These are phyloP conservation scores for Rousettus leschenaultii DNA, from an alignment of 2,113 vertebrate species.

Conservation along the genomic window DNA sequence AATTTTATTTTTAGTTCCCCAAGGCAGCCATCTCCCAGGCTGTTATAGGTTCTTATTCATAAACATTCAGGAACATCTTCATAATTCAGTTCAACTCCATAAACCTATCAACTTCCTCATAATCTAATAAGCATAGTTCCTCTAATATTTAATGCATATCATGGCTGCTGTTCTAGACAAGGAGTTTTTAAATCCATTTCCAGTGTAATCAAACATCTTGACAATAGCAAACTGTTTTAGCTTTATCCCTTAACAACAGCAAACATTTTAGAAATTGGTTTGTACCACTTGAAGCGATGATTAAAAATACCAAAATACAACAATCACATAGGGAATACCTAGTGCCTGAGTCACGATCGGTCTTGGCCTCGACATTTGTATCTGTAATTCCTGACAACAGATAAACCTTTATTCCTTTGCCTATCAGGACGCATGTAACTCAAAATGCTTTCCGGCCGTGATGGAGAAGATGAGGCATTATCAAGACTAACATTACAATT, in stretches of 20 bases:
- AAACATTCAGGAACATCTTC: slow-evolving; percentile 51
- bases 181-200: slow-evolving; percentile 65
- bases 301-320: slow-evolving; percentile 4
- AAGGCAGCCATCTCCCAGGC: slow-evolving; percentile 39
- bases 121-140: slow-evolving; percentile 39
- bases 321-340: neutral
- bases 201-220: slow-evolving; percentile 58
- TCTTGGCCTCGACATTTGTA: slow-evolving; percentile 41
- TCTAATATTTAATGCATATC: slow-evolving; percentile 49
- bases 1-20: slow-evolving; percentile 59
- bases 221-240: slow-evolving; percentile 63
- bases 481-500: slow-evolving; percentile 89
- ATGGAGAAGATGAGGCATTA: slow-evolving; percentile 86
- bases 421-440: slow-evolving; percentile 75
- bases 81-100: slow-evolving; percentile 36
- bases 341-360: slow-evolving; percentile 26
- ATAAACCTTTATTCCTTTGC: slow-evolving; percentile 79
- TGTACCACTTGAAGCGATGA: slow-evolving; percentile 63
- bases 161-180: slow-evolving; percentile 6
- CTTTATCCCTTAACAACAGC: slow-evolving; percentile 59
- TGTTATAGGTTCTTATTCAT: neutral
- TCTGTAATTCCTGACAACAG: slow-evolving; percentile 75
- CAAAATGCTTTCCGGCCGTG: slow-evolving; percentile 82
- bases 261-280: slow-evolving; percentile 63
- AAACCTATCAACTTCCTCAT: slow-evolving; percentile 40